Base-by-base conservation (phyloP, 1,140 invertebrate genomes). In the Drosophila santomea region DNA sequence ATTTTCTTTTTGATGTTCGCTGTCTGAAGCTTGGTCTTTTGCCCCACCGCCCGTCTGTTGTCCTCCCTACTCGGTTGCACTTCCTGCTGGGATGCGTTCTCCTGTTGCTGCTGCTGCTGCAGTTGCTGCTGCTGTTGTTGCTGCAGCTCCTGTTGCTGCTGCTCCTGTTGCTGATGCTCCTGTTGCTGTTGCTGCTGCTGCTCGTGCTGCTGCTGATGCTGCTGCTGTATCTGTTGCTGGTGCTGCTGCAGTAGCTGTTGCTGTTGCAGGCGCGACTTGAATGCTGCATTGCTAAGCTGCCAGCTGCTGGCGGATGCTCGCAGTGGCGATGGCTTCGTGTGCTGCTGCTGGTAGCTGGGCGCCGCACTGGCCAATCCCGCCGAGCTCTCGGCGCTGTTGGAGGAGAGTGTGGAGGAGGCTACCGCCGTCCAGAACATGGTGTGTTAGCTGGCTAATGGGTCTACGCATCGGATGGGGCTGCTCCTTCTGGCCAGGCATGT, bases 381-480 rank as follows among this genome's bases (percentile, higher is more conserved):
- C 23, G 78, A 61, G 23, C 47, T 55, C 17, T 61, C 62, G 14
- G 43, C 12, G 10, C 15, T 47, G 10, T 50, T 38, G 28, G 78
- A 35, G 12, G 67, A 23, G 14, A 81, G 56, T n/a, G 78, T 63
- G 15, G 78, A 77, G 32, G 79, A 77, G 52, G 79, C 78, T 36
- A 81, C 74, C 47, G 79, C 79, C 36, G 79, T 67, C 79, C 78
- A 81, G 44, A 81, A 82, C 79, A 81, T 81, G 47, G 8, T 81
- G 23, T 28, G 10, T 7, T 3, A 7, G n/a, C 10, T 7, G 28
- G 2, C 10, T 28, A 14, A 38, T 10, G 35, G 7, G 44, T 41
- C 20, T 17, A 38, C 6, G 23, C 55, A 61, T 20, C 20, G 25
- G 12, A 52, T 17, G 38, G 3, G 12, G 10, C 25, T 36, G n/a